Percentiles rank a stretch among this genome's conserved stretches.
phyloP scores from a whole-genome alignment of 2,113 vertebrate species.

The Andinoacara biseriatus region DNA sequence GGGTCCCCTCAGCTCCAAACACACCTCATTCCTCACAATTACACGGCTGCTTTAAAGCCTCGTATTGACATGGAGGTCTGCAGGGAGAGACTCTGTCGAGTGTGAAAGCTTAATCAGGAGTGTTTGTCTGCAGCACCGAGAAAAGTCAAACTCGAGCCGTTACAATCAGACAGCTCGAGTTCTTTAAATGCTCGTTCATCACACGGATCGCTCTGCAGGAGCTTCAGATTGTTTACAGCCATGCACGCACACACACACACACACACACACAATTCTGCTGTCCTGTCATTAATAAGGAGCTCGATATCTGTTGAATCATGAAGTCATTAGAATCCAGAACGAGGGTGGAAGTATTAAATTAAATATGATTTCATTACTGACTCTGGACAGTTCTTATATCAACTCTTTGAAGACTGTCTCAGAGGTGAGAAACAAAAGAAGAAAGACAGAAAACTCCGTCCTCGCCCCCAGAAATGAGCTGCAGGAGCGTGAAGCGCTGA shows the following conservation, averaged over 20 bases:
- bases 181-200: not conserved
- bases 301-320: not conserved
- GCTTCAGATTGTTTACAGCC: not conserved
- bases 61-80: not conserved
- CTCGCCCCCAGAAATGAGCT: no score
- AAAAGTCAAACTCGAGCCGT: not conserved
- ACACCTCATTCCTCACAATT: conserved; percentile 25
- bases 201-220: not conserved
- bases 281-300: not conserved
- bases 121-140: conserved; percentile 14
- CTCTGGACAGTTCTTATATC: not conserved
- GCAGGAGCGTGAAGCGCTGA: not conserved
- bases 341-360: not conserved
- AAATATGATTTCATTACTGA: not conserved
- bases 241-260: not conserved
- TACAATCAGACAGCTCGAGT: not conserved
- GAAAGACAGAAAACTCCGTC: not conserved
- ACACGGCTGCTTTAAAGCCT: conserved; percentile 11
- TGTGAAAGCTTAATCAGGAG: conserved; percentile 18
- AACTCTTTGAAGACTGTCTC: not conserved
- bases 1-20: not conserved
- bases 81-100: not conserved
- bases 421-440: not conserved
- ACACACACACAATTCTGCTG: not conserved
- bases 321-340: not conserved